Base-by-base conservation (phyloP, 92 coral and sea anemone genomes). In the Phenganax marumi region DNA sequence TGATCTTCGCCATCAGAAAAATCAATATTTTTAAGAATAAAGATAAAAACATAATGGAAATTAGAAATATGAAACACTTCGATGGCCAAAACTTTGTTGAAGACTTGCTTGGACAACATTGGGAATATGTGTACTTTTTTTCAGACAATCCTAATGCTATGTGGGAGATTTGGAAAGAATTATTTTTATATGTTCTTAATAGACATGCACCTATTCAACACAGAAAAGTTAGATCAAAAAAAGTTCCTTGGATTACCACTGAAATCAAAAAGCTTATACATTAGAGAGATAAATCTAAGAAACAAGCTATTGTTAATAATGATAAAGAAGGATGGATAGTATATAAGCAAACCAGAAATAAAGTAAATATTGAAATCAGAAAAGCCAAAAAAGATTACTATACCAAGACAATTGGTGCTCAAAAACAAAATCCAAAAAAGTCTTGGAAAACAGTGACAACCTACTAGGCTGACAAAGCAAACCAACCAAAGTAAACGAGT, bases 31-130 rank as follows among this genome's bases (percentile, higher is more conserved):
- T 12, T 16, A 14, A 47, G 17, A 71, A 71, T 11, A 12, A 48
- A 23, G 23, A 66, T 9, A 24, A 71, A 51, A 71, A 71, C 25
- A 12, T 49, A 8, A 17, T 71, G 5, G 76, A 71, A 49, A 71
- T 71, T 3, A 71, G 76, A 71, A 71, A 71, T 39, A 71, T 71
- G 76, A 71, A 71, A 71, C 43, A 71, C 48, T 71, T 71, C 22
- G 49, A 66, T 56, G 6, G 3, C 7, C 7, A 56, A 56, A 56
- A 66, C 6, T 66, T 66, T 13, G 8, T 66, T 11, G 55, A 71
- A 16, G 76, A 71, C 8, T n/a, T 71, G 7, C 13, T 12, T 6
- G 8, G 8, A 21, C 76, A 68, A 23, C 46, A 66, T 23, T 66
- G 50, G 73, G 73, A 66, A 23, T 8, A 66, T 66, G 73, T 39